Evolutionary conservation across 2,113 vertebrate genomes (phyloP).

Genomic region (Apus apus): DNA sequence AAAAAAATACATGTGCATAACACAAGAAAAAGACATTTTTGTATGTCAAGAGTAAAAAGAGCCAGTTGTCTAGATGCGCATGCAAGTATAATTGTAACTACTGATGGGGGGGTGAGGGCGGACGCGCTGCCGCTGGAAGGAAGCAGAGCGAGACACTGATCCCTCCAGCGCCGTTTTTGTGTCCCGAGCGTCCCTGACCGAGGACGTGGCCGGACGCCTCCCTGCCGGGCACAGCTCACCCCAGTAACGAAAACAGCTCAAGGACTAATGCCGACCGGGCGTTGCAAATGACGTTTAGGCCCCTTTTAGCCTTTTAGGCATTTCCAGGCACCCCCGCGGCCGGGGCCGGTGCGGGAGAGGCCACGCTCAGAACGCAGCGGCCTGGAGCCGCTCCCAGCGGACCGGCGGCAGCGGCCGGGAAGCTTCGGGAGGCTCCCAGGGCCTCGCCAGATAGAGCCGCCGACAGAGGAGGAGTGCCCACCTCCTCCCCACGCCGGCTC

Average conservation of each 20-base stretch:
- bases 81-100: not conserved
- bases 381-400: not conserved
- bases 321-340: not conserved
- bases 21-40: not conserved
- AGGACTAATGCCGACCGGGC: fast-evolving
- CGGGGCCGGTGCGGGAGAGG: not conserved
- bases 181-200: too few species aligned
- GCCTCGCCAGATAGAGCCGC: not conserved
- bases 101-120: not conserved
- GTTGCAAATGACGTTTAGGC: too few species aligned
- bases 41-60: not conserved
- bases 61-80: not conserved
- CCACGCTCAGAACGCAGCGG: not conserved
- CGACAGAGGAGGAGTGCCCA: not conserved
- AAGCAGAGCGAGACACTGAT: too few species aligned
- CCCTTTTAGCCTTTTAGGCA: too few species aligned
- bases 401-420: not conserved
- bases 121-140: not conserved
- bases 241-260: fast-evolving
- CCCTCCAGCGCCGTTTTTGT: not conserved
- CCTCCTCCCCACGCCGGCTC: not conserved
- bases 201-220: not conserved
- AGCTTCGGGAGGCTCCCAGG: fast-evolving
- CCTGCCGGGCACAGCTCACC: fast-evolving
- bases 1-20: not conserved